Conservation (phyloP, 2,113 vertebrate species). For the Anseranas semipalmata region DNA sequence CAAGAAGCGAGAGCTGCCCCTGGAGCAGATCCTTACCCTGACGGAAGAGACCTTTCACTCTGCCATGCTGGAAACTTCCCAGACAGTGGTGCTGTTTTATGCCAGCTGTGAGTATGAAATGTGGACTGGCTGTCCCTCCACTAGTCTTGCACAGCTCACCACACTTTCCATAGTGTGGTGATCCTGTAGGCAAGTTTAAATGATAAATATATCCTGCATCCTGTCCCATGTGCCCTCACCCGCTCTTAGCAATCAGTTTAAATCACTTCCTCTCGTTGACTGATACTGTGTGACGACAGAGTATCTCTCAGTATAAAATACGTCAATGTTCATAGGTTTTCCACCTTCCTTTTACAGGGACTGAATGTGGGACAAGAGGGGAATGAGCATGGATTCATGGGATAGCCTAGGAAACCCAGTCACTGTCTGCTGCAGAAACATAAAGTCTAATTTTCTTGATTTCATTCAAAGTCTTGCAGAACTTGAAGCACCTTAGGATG, state of each 20-base stretch:
- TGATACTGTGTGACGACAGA: not conserved
- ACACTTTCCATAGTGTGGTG: rapidly evolving
- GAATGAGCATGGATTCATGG: not conserved
- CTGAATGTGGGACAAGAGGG: not conserved
- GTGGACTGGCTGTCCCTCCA: not conserved
- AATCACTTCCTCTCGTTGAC: not conserved
- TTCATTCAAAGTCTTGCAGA: not conserved
- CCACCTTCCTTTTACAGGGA: not conserved
- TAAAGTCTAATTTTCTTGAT: not conserved
- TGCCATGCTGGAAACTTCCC: slow-evolving; percentile 61
- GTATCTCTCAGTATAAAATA: not conserved
- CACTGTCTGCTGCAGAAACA: not conserved
- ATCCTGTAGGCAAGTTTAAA: not conserved
- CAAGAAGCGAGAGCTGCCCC: slow-evolving; percentile 74
- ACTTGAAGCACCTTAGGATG: not conserved
- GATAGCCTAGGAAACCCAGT: not conserved
- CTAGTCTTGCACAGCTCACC: not conserved
- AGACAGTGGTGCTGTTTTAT: slow-evolving; percentile 88
- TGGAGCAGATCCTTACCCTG: slow-evolving; percentile 78
- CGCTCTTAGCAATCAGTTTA: not conserved
- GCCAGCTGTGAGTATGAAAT: slow-evolving; percentile 85
- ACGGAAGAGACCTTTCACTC: slow-evolving; percentile 83
- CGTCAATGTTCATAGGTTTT: not conserved
- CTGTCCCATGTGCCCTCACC: not conserved
- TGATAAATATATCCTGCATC: not conserved